Evolutionary conservation across 2,113 vertebrate genomes (phyloP).

Genomic region (Phoxinus phoxinus): DNA sequence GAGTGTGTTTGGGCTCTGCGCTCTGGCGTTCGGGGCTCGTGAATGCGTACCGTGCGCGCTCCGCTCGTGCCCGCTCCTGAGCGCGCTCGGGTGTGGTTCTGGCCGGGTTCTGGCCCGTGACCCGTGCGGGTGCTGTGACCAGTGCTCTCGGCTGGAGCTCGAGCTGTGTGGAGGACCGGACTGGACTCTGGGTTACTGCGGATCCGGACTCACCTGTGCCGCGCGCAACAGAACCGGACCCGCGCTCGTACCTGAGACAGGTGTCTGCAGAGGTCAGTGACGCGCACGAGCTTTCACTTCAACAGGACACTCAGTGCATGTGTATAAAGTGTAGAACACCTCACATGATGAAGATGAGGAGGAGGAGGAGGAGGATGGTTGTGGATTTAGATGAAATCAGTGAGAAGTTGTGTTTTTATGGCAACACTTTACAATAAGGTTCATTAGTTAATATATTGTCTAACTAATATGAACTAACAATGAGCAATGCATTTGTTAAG

Average conservation of each 20-base stretch:
- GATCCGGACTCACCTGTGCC: conserved; percentile 76
- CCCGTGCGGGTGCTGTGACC: conserved; percentile 80
- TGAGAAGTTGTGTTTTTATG: not conserved
- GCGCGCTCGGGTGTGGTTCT: conserved; percentile 68
- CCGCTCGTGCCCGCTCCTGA: conserved; percentile 68
- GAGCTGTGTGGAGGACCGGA: conserved; percentile 78
- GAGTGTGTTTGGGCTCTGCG: conserved; percentile 60
- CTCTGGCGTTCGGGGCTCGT: conserved; percentile 65
- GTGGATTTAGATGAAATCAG: not conserved
- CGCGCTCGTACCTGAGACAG: conserved; percentile 67
- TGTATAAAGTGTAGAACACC: not conserved
- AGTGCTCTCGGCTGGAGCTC: conserved; percentile 75
- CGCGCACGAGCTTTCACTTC: not conserved
- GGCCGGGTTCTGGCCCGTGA: conserved; percentile 71
- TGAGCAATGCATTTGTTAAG: no score
- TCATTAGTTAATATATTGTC: no score
- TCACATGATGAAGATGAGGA: no score
- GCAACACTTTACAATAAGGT: no score
- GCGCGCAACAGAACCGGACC: conserved; percentile 69
- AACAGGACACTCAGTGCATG: not conserved
- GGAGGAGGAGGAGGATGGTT: not conserved
- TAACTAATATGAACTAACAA: no score
- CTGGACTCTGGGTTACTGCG: conserved; percentile 79
- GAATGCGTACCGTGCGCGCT: conserved; percentile 75
- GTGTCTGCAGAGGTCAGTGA: conserved; percentile 78